Evolutionary conservation across 2,888 invertebrate species (phyloP).

Genomic region (Lasioglossum pauxillum): DNA sequence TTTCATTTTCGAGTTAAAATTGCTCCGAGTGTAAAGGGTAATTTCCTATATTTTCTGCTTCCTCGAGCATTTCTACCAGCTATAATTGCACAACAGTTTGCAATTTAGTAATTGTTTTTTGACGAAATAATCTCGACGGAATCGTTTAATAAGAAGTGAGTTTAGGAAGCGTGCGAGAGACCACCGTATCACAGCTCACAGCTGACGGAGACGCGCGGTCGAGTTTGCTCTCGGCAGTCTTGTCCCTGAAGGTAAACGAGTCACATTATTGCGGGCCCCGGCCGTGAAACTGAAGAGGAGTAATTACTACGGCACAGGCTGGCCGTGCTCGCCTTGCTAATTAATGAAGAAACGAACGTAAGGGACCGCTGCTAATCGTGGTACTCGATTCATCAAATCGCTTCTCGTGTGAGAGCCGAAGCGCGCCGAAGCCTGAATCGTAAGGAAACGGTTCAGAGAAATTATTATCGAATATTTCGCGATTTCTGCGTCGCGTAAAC

Average conservation of each 20-base stretch:
- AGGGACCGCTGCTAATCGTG: slow-evolving; percentile 10
- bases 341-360: slow-evolving; percentile 48
- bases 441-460: neutral
- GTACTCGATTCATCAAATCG: slow-evolving; percentile 34
- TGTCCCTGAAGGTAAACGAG: slow-evolving; percentile 21
- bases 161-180: slow-evolving; percentile 66
- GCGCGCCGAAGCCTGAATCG: neutral
- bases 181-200: slow-evolving; percentile 31
- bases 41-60: neutral
- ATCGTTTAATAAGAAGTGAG: slow-evolving; percentile 64
- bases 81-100: neutral
- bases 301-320: slow-evolving; percentile 46
- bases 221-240: slow-evolving; percentile 34
- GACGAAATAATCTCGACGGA: neutral
- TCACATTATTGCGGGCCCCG: slow-evolving; percentile 31
- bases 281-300: slow-evolving; percentile 61
- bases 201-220: slow-evolving; percentile 55
- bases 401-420: slow-evolving; percentile 1
- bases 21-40: too few relatives aligned
- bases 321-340: slow-evolving; percentile 40
- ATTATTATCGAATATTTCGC: neutral
- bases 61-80: neutral
- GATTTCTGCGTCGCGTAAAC: neutral
- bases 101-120: neutral
- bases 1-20: too few relatives aligned